Conservation (phyloP, 2,797 vertebrate genomes). For the Leptodactylus fallax region DNA sequence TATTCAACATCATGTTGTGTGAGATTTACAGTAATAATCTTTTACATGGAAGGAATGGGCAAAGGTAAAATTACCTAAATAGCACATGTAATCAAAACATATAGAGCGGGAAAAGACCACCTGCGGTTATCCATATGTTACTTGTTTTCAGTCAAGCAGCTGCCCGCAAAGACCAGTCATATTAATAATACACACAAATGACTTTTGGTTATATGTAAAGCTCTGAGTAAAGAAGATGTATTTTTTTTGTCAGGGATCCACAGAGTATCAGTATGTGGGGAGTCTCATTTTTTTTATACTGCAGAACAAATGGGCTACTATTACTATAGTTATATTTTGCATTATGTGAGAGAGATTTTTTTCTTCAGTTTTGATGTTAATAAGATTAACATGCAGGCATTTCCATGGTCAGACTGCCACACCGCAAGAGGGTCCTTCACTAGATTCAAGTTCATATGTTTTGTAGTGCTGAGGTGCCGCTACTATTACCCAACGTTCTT, state of each 20-base stretch:
- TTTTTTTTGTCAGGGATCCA: background rate
- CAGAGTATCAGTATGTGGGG: background rate
- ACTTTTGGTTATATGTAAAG: background rate
- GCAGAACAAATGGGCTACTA: background rate
- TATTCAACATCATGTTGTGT: constrained; percentile 28
- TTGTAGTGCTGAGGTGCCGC: too few relatives aligned
- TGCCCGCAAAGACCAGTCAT: constrained; percentile 9
- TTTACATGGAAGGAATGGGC: constrained; percentile 15
- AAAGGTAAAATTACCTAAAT: constrained; percentile 38
- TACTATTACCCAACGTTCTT: too few relatives aligned
- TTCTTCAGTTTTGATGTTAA: background rate
- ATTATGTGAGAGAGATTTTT: background rate
- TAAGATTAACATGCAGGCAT: background rate
- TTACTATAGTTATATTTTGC: background rate
- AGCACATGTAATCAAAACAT: constrained; percentile 40
- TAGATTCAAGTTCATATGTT: background rate
- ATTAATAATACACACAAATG: background rate
- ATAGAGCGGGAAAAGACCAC: constrained; percentile 36
- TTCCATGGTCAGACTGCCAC: background rate
- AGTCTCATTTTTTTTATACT: background rate
- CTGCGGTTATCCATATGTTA: constrained; percentile 43
- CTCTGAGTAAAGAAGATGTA: background rate
- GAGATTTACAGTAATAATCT: constrained; percentile 48
- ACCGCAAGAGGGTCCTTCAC: background rate
- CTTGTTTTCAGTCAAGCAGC: constrained; percentile 26